Conservation (phyloP, 2,888 invertebrate species). For the Ceraclea dissimilis region DNA sequence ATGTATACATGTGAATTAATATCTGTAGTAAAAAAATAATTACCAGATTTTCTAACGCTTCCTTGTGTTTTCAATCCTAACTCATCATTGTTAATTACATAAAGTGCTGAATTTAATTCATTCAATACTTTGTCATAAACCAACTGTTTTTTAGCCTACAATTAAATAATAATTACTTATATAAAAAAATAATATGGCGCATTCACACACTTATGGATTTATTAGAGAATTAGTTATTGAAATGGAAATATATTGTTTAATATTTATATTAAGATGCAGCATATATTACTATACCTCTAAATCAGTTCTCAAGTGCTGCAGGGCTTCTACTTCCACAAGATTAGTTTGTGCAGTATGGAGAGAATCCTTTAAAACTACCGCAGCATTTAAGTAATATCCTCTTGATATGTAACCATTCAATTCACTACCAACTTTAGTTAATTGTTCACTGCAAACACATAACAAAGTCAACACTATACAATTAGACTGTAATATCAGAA, state of each 20-base stretch:
- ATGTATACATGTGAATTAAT: too few species aligned
- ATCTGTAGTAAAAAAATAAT: too few species aligned
- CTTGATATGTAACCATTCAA: slow-evolving; percentile 56
- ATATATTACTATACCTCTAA: slow-evolving; percentile 47
- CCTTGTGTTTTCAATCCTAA: slow-evolving; percentile 29
- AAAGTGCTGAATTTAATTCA: slow-evolving; percentile 66
- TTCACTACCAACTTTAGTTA: slow-evolving; percentile 65
- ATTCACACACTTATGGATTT: too few species aligned
- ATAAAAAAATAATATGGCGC: too few species aligned
- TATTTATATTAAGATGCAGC: background rate
- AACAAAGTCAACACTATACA: background rate
- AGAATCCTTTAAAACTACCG: slow-evolving; percentile 54
- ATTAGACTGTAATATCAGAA: background rate
- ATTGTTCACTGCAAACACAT: slow-evolving; percentile 52
- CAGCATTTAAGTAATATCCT: slow-evolving; percentile 79
- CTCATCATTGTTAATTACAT: slow-evolving; percentile 53
- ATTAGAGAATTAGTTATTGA: too few species aligned
- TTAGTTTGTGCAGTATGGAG: slow-evolving; percentile 69
- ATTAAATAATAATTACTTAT: too few species aligned
- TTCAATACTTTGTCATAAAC: slow-evolving; percentile 60
- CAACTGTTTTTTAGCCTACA: slow-evolving; percentile 43
- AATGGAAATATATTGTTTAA: slow-evolving; percentile 1
- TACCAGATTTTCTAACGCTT: slow-evolving; percentile 26
- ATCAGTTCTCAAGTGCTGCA: slow-evolving; percentile 71
- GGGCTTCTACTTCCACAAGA: slow-evolving; percentile 74